These are phyloP conservation scores for Tenthredo notha DNA, from an alignment of 2,888 invertebrate species.

Conservation along the genomic window DNA sequence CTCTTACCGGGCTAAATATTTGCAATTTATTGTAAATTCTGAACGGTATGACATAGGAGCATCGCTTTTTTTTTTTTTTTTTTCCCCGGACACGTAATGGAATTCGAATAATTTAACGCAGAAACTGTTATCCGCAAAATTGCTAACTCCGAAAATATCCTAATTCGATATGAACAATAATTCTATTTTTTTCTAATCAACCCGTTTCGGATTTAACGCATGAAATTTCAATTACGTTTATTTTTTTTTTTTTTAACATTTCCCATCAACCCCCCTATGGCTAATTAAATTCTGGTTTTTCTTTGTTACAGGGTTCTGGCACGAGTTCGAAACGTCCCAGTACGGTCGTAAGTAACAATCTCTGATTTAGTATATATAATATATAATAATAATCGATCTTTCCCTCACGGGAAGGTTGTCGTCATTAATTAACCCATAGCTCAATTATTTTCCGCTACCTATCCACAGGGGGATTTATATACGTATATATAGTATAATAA, in stretches of 20 bases:
- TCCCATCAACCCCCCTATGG: not conserved
- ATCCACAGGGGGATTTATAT: not conserved
- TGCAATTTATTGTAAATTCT: not conserved
- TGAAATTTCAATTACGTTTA: not conserved
- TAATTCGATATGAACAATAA: not conserved
- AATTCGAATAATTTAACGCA: not conserved
- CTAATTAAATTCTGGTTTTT: not conserved
- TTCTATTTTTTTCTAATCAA: not conserved
- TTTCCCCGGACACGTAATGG: too few species aligned
- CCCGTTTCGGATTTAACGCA: not conserved
- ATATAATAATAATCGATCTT: conserved; percentile 21
- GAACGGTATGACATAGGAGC: not conserved
- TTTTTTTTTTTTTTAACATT: not conserved
- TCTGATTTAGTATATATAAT: not conserved
- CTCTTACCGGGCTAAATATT: not conserved
- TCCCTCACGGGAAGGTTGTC: not conserved
- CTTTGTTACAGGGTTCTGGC: conserved; percentile 37
- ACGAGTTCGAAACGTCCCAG: not conserved
- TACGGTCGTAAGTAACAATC: conserved; percentile 12
- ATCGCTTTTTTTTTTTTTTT: not conserved
- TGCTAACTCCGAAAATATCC: too few species aligned
- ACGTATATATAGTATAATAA: not conserved
- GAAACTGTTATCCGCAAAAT: too few species aligned
- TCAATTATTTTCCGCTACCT: not conserved
- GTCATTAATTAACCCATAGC: conserved; percentile 4